A percentile compares a stretch with the other conserved stretches of the same genome.
phyloP scores from a whole-genome alignment of 2,888 invertebrate species.

The Myathropa florea region DNA sequence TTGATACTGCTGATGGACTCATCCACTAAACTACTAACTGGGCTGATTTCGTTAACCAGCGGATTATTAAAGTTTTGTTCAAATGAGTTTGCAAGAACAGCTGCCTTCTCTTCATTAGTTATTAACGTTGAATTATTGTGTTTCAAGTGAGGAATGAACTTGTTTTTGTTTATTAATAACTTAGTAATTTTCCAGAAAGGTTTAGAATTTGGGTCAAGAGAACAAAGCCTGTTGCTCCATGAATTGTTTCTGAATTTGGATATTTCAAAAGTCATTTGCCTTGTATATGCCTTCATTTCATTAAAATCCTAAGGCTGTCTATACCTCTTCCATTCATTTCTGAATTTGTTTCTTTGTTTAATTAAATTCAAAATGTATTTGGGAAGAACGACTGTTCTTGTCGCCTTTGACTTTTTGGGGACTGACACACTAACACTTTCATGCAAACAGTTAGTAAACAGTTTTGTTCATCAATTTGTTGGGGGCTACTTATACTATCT shows the following conservation, averaged over 20 bases:
- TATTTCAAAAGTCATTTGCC: too few relatives aligned
- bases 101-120: not conserved
- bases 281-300: too few relatives aligned
- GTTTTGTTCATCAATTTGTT: conserved; percentile 10
- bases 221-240: not conserved
- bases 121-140: not conserved
- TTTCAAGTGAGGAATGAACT: too few relatives aligned
- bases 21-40: not conserved
- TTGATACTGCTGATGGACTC: too few relatives aligned
- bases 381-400: conserved; percentile 8
- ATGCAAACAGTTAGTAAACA: conserved; percentile 11
- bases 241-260: too few relatives aligned
- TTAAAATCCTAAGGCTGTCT: too few relatives aligned
- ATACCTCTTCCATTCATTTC: not conserved
- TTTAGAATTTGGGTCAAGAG: too few relatives aligned
- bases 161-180: too few relatives aligned
- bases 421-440: not conserved
- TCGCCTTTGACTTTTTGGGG: conserved; percentile 14
- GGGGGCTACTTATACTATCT: not conserved
- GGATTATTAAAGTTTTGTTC: not conserved
- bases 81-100: not conserved
- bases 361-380: conserved; percentile 29
- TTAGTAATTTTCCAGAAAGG: not conserved
- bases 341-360: not conserved
- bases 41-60: not conserved